Evolutionary conservation across 2,797 vertebrate species (phyloP).

Genomic region (Helostoma temminkii): DNA sequence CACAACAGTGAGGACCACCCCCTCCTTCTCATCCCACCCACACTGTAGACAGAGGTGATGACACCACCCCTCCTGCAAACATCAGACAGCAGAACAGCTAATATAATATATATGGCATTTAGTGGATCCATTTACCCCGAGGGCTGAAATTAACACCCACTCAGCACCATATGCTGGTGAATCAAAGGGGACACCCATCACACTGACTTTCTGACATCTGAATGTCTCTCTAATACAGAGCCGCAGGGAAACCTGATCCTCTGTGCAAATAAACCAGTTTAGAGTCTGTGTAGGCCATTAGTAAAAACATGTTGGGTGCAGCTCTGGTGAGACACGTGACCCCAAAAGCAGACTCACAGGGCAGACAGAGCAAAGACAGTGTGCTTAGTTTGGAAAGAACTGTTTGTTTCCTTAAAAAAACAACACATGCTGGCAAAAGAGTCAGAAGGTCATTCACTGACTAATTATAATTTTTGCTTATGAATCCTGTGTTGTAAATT

Average conservation of each 20-base stretch:
- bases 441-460: no score
- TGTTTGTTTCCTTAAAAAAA: no score
- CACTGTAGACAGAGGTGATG: constrained; percentile 52
- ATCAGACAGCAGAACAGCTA: constrained; percentile 34
- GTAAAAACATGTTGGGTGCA: not conserved
- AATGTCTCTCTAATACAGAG: constrained; percentile 32
- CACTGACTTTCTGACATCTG: constrained; percentile 36
- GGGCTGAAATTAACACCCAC: constrained; percentile 70
- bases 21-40: not conserved
- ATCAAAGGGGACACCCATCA: constrained; percentile 32
- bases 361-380: no score
- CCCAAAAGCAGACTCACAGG: no score
- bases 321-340: no score
- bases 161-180: constrained; percentile 53
- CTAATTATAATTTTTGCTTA: no score
- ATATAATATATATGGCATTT: constrained; percentile 54
- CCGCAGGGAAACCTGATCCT: constrained; percentile 41
- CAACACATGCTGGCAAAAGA: no score
- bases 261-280: constrained; percentile 11
- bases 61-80: constrained; percentile 17
- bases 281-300: not conserved
- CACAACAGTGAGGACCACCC: constrained; percentile 49
- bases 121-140: constrained; percentile 39
- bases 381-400: no score
- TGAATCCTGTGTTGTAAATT: no score